Evolutionary conservation across 2,113 vertebrate genomes (phyloP).

Genomic region (Phalacrocorax carbo): DNA sequence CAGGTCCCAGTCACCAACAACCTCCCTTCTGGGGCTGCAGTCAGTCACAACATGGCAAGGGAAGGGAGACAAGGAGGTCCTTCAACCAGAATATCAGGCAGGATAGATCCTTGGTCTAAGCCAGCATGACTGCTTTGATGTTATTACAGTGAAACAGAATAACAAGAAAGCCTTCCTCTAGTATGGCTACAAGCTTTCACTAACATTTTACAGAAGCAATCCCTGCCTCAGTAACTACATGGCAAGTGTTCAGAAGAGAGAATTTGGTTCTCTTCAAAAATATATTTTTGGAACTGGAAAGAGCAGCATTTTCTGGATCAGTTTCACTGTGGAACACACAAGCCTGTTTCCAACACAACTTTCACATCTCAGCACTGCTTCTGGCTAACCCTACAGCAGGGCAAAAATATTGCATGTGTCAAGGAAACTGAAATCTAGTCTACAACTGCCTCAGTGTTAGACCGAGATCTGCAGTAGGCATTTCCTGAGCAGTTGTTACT

Average conservation of each 20-base stretch:
- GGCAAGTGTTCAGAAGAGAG: not conserved
- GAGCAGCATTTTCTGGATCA: not conserved
- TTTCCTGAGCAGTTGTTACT: not conserved
- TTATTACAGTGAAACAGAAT: accelerated
- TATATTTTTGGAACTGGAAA: not conserved
- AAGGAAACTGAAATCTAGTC: not conserved
- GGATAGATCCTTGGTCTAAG: not conserved
- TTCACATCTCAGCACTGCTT: not conserved
- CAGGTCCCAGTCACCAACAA: not conserved
- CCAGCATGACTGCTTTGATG: not conserved
- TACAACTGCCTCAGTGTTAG: not conserved
- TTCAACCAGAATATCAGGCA: not conserved
- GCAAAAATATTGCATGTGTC: not conserved
- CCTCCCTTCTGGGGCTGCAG: not conserved
- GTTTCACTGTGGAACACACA: not conserved
- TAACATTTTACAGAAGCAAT: not conserved
- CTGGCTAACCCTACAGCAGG: not conserved
- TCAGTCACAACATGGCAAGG: not conserved
- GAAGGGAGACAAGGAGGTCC: not conserved
- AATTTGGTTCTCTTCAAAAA: not conserved
- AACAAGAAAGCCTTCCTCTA: not conserved
- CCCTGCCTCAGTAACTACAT: not conserved
- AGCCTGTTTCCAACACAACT: not conserved
- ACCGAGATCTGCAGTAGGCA: not conserved
- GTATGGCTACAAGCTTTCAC: not conserved